Evolutionary conservation across 2,888 invertebrate species (phyloP).

Genomic region (Pachymerium ferrugineum): DNA sequence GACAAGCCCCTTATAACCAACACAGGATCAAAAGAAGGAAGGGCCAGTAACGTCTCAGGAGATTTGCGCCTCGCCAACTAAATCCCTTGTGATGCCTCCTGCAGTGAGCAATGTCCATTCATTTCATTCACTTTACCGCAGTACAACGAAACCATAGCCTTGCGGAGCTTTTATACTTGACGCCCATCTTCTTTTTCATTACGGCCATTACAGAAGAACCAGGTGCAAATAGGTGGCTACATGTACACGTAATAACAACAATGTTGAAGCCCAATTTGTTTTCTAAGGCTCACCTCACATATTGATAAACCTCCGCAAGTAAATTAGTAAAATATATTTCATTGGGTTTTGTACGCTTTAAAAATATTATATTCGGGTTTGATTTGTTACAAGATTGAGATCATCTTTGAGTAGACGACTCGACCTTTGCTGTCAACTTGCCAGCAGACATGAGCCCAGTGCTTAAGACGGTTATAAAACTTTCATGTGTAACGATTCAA

Average conservation of each 20-base stretch:
- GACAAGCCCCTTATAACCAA: conserved; percentile 15
- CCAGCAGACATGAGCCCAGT: conserved; percentile 25
- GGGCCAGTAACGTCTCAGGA: conserved; percentile 1
- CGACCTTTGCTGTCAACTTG: conserved; percentile 27
- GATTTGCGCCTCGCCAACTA: conserved; percentile 22
- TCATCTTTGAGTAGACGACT: background rate
- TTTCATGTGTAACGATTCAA: conserved; percentile 23
- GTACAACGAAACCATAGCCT: conserved; percentile 13
- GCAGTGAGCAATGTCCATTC: conserved; percentile 22
- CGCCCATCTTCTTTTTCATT: conserved; percentile 27
- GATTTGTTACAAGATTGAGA: background rate
- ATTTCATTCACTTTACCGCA: conserved; percentile 24
- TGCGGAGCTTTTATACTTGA: conserved; percentile 16
- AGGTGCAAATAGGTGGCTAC: conserved; percentile 8
- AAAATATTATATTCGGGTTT: conserved; percentile 16
- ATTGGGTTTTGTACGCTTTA: background rate
- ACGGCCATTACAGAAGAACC: background rate
- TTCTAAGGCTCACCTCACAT: no score
- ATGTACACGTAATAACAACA: background rate
- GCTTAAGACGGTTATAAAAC: conserved; percentile 27
- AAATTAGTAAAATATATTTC: no score
- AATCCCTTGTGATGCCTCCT: conserved; percentile 19
- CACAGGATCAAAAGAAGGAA: conserved; percentile 17
- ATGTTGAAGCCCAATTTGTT: background rate
- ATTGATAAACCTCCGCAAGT: no score